Conservation (phyloP, 2,113 vertebrate genomes). For the Chaetops frenatus region DNA sequence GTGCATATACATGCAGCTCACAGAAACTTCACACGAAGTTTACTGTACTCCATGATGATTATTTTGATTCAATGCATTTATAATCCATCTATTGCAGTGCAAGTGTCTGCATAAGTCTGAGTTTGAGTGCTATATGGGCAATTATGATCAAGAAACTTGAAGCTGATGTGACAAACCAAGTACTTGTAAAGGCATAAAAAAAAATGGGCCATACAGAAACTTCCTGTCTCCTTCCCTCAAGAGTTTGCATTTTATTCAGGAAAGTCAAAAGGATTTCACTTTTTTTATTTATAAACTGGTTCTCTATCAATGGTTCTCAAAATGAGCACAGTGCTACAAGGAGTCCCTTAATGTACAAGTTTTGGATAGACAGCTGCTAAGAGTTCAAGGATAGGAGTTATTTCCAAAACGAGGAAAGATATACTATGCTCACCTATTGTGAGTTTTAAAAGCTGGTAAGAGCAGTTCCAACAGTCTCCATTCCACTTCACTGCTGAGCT, state of each 20-base stretch:
- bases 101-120: neutral
- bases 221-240: neutral
- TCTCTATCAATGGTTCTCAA: neutral
- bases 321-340: neutral
- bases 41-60: neutral
- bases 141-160: neutral
- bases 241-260: neutral
- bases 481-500: neutral
- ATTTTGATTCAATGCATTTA: slow-evolving; percentile 17
- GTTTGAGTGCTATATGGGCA: neutral
- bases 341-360: neutral
- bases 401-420: neutral
- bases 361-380: neutral
- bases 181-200: neutral
- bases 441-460: neutral
- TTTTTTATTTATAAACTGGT: neutral
- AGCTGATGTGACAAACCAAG: slow-evolving; percentile 1
- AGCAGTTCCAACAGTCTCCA: neutral
- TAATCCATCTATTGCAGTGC: neutral
- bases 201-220: neutral
- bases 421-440: neutral
- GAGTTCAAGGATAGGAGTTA: neutral
- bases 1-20: slow-evolving; percentile 1
- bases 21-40: neutral
- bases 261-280: neutral